A percentile compares a stretch with the other conserved stretches of the same genome.
Conservation (phyloP, 2,797 vertebrate genomes). For the Tapirus indicus region DNA sequence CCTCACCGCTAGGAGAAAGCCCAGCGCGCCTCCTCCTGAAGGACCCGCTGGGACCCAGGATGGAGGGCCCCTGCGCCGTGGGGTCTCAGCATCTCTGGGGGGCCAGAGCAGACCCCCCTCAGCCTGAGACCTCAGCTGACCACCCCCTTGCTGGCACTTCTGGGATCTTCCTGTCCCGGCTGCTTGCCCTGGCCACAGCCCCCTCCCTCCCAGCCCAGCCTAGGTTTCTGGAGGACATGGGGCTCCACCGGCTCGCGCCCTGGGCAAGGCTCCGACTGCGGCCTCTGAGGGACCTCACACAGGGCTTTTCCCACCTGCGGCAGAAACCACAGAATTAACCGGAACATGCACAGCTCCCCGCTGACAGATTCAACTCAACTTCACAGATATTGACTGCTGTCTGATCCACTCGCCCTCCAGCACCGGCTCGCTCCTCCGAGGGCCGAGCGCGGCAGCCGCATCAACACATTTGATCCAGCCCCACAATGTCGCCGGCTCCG, state of each 20-base stretch:
- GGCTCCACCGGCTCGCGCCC: background rate
- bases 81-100: background rate
- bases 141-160: rapidly evolving
- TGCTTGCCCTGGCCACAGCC: background rate
- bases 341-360: constrained; percentile 39
- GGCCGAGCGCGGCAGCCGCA: rapidly evolving
- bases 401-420: constrained; percentile 67
- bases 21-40: background rate
- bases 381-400: constrained; percentile 78
- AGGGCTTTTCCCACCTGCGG: background rate
- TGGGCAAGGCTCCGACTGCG: background rate
- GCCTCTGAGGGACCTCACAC: background rate
- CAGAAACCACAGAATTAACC: constrained; percentile 36
- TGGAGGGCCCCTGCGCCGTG: background rate
- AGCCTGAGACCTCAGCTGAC: background rate
- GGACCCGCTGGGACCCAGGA: background rate
- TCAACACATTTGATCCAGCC: background rate
- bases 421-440: background rate
- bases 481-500: background rate
- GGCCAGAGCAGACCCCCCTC: background rate
- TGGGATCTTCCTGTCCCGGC: background rate
- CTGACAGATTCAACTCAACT: constrained; percentile 71
- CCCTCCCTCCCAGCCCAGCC: background rate
- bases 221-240: background rate
- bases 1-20: background rate